A percentile compares a stretch with the other conserved stretches of the same genome.
These are phyloP conservation scores for Periophthalmus modestus DNA, from an alignment of 2,113 vertebrate species.

Conservation along the genomic window DNA sequence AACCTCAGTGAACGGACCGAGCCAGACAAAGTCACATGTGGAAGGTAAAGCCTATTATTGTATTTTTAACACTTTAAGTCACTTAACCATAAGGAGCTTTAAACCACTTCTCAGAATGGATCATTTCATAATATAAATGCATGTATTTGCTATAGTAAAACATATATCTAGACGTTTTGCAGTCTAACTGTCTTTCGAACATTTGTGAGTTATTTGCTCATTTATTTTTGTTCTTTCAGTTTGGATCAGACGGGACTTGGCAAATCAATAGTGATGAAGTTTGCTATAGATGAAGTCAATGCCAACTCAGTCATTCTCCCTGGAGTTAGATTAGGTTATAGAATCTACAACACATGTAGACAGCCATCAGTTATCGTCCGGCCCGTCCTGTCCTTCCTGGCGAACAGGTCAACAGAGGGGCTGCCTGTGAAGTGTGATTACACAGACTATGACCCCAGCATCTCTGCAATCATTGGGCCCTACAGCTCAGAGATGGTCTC, in stretches of 20 bases:
- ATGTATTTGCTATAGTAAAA: not conserved
- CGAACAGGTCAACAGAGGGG: slow-evolving; percentile 11
- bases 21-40: slow-evolving; percentile 71
- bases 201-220: not conserved
- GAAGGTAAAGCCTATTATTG: slow-evolving; percentile 70
- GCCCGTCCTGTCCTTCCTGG: slow-evolving; percentile 81
- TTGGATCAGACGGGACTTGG: slow-evolving; percentile 71
- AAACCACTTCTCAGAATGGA: not conserved
- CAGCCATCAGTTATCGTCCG: slow-evolving; percentile 76
- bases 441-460: slow-evolving; percentile 78
- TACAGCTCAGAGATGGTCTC: slow-evolving; percentile 76
- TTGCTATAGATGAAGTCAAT: slow-evolving; percentile 89
- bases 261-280: slow-evolving; percentile 84
- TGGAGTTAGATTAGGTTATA: slow-evolving; percentile 78
- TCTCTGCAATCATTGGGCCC: slow-evolving; percentile 85
- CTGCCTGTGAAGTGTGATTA: slow-evolving; percentile 78
- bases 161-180: not conserved
- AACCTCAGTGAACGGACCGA: slow-evolving; percentile 40
- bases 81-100: not conserved
- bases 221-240: slow-evolving; percentile 58
- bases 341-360: slow-evolving; percentile 77
- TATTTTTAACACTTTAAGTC: too few species aligned
- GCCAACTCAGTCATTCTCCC: slow-evolving; percentile 78
- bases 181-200: not conserved
- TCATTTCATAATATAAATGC: not conserved